Evolutionary conservation across 2,797 vertebrate genomes (phyloP), one percentile per base, ranked within the genome.

Genomic region (Karalla daura): DNA sequence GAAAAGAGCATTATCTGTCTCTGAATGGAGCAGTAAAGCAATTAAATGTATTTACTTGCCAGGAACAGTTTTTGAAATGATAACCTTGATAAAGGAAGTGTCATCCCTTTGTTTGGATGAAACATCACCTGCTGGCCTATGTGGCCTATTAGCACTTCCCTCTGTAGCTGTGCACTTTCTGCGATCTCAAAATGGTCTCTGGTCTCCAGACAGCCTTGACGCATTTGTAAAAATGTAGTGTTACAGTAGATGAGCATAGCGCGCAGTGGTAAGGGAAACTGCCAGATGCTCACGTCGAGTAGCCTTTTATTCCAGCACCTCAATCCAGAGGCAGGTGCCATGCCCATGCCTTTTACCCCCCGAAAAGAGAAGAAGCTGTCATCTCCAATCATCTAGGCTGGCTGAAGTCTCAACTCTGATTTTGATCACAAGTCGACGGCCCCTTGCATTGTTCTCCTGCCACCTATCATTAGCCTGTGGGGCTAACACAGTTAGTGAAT

Each of bases 341-440:
- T 55, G 41, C 49, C 18, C 62, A 43, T 45, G 63, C 60, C 71
- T 41, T 37, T 85, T 81, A 74, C 76, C 80, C 85, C 85, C 86
- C 76, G 89, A 91, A 92, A 88, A 75, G 68, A 83, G 75, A 85
- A 92, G 89, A 92, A 94, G 84, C 91, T 95, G 95, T 94, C 94
- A 94, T 78, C 82, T 89, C 80, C 4, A 12, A 95, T 95, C 91
- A 94, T 73, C 91, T 81, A 78, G 85, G 90, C 92, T 88, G 68
- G 86, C 80, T 82, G 84, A 91, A 78, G 92, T 87, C 88, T 94
- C 91, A 93, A 18, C 80, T 85, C 76, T 33, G 81, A 93, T 95
- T 92, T 94, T 70, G 87, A 81, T 94, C 92, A 92, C 76, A 60
- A 66, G 53, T 73, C 54, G 58, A 71, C 24, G 33, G 79, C 68